Conservation (phyloP, 2,113 vertebrate species). For the Daubentonia madagascariensis region DNA sequence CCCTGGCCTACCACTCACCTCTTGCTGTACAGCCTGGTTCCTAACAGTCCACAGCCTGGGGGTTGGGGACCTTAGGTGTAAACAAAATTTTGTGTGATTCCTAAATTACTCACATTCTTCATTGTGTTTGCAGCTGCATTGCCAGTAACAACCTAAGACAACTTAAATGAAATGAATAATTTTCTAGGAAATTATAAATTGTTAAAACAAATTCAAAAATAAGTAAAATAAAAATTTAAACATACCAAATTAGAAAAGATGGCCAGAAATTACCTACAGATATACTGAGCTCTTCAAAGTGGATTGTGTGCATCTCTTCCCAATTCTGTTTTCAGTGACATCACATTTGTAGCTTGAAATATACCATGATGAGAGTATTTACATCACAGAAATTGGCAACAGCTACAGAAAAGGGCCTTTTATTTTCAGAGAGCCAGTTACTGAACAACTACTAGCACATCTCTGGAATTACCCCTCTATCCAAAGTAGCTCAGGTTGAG, state of each 20-base stretch:
- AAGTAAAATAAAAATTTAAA: constrained; percentile 16
- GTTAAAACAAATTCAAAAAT: not conserved
- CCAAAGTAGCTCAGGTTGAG: not conserved
- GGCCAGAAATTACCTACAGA: not conserved
- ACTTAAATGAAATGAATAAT: not conserved
- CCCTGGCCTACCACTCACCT: too few relatives aligned
- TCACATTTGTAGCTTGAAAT: not conserved
- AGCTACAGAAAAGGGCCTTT: not conserved
- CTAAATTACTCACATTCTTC: not conserved
- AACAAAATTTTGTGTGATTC: not conserved
- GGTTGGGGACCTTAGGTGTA: too few relatives aligned
- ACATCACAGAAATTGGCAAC: not conserved
- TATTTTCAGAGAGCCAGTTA: not conserved
- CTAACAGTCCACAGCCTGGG: too few relatives aligned
- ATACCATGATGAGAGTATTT: not conserved
- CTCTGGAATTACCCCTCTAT: not conserved
- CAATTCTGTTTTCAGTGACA: not conserved
- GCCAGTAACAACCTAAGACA: not conserved
- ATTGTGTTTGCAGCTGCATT: not conserved
- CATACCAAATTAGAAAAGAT: not conserved
- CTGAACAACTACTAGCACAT: not conserved
- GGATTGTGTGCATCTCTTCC: not conserved
- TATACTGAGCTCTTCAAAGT: not conserved
- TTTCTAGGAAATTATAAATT: not conserved
- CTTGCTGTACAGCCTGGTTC: too few relatives aligned